These are phyloP conservation scores for Thalassoma bifasciatum DNA, from an alignment of 2,113 vertebrate species.

Conservation along the genomic window DNA sequence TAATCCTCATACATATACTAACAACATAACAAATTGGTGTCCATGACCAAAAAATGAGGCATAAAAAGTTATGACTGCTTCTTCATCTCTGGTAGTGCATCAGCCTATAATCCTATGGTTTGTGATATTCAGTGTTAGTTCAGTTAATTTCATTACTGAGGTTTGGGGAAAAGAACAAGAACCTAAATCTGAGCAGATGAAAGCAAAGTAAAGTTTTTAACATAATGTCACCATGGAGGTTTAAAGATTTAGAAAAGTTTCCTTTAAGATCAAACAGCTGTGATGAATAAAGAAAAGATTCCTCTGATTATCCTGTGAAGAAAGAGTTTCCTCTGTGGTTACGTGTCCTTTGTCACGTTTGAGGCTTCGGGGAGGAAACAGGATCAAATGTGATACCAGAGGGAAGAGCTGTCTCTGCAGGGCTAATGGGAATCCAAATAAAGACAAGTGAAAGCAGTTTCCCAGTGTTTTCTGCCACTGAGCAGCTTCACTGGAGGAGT, in stretches of 20 bases:
- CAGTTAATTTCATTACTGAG: too few species aligned
- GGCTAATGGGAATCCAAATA: conserved; percentile 17
- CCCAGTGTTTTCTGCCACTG: not conserved
- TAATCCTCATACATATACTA: too few species aligned
- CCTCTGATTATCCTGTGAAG: not conserved
- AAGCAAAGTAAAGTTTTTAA: too few species aligned
- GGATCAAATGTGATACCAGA: not conserved
- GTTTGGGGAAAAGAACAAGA: too few species aligned
- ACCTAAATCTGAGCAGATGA: too few species aligned
- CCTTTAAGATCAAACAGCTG: not conserved
- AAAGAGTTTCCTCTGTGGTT: not conserved
- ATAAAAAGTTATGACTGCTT: too few species aligned
- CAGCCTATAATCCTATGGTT: too few species aligned
- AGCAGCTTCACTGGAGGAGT: not conserved
- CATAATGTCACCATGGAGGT: not conserved
- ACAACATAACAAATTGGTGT: too few species aligned
- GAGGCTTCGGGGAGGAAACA: not conserved
- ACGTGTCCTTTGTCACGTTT: not conserved
- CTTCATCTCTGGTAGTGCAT: too few species aligned
- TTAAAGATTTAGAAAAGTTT: not conserved
- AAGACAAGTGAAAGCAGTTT: conserved; percentile 1
- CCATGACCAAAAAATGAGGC: too few species aligned
- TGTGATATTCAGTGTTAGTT: too few species aligned
- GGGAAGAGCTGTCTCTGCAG: conserved; percentile 6
- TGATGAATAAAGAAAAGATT: not conserved